phyloP scores from a whole-genome alignment of 92 coral and sea anemone genomes.

The Montipora capitata region DNA sequence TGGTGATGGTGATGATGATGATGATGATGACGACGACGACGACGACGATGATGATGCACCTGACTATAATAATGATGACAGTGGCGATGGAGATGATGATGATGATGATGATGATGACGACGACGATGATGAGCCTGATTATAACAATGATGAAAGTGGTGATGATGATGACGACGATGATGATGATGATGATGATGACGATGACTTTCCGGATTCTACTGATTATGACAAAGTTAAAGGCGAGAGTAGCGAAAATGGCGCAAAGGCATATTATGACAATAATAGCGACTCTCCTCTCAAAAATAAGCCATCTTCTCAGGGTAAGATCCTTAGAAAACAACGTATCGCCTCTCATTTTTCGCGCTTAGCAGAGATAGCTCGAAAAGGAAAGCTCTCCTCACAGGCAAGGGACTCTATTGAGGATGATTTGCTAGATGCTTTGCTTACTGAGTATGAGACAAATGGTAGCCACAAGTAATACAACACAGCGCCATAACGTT shows the following conservation, averaged over 20 bases:
- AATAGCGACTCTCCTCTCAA: neutral
- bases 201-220: neutral
- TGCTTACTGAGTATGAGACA: conserved; percentile 2
- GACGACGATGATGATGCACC: neutral
- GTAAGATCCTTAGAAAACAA: neutral
- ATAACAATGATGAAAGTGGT: neutral
- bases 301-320: neutral
- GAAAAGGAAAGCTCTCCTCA: neutral
- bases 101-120: neutral
- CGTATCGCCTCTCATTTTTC: conserved; percentile 18
- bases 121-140: too few species aligned
- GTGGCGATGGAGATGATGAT: neutral
- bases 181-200: neutral
- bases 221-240: neutral
- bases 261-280: neutral
- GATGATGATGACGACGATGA: neutral
- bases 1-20: neutral
- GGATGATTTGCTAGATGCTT: conserved; percentile 13
- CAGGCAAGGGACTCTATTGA: neutral
- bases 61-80: neutral
- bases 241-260: neutral
- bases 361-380: neutral
- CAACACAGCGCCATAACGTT: neutral
- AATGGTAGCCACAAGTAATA: neutral
- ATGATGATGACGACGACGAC: neutral